Conservation (phyloP, 2,113 vertebrate genomes). For the Cichladusa arquata region DNA sequence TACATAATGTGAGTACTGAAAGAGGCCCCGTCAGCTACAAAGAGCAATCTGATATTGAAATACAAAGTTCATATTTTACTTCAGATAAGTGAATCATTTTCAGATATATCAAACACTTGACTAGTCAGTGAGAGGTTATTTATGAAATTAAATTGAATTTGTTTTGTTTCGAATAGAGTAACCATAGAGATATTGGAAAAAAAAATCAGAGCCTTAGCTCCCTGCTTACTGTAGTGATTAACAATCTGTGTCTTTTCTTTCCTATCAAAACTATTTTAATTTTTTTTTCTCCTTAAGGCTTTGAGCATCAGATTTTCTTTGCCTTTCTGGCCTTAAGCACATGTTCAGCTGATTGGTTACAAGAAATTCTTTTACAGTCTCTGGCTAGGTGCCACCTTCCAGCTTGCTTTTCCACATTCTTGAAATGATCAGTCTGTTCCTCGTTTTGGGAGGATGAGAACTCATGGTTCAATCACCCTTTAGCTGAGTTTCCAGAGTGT, state of each 20-base stretch:
- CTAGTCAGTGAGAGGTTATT: not conserved
- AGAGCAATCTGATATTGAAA: not conserved
- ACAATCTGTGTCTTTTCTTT: not conserved
- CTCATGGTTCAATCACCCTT: not conserved
- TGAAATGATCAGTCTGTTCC: not conserved
- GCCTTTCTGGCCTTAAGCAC: not conserved
- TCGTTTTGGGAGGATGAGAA: not conserved
- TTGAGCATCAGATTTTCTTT: not conserved
- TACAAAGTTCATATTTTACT: not conserved
- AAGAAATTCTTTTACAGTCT: not conserved
- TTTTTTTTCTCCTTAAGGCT: not conserved
- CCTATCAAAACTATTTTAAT: not conserved
- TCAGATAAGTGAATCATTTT: not conserved
- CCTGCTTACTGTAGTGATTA: not conserved
- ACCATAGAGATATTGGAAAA: not conserved
- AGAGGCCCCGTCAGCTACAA: not conserved
- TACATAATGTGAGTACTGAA: not conserved
- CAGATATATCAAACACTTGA: not conserved
- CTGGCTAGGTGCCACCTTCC: not conserved
- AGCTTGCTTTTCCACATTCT: constrained; percentile 14
- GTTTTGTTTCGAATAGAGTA: not conserved
- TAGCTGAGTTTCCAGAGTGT: not conserved
- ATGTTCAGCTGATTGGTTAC: not conserved
- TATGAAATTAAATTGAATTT: not conserved
- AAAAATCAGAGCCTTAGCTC: not conserved